A percentile compares a stretch with the other conserved stretches of the same genome.
Evolutionary conservation across 2,888 invertebrate species (phyloP).

Genomic region (Rhagophthalmus giganteus): DNA sequence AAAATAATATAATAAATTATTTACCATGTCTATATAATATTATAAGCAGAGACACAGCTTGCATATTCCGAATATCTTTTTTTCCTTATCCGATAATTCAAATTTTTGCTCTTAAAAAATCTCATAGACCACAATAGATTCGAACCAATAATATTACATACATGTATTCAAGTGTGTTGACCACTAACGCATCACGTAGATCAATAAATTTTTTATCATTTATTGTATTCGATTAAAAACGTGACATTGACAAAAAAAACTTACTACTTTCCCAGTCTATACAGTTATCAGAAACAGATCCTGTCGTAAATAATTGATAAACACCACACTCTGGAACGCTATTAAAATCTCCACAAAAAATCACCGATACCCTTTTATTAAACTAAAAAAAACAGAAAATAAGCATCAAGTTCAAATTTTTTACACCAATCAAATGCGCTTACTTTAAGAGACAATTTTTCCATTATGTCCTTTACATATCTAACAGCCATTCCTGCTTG

Average conservation of each 20-base stretch:
- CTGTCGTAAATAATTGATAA: constrained; percentile 74
- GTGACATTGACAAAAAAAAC: constrained; percentile 43
- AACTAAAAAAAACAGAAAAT: constrained; percentile 42
- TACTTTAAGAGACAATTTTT: constrained; percentile 52
- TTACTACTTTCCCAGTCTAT: constrained; percentile 81
- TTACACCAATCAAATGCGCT: constrained; percentile 1
- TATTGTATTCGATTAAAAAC: too few relatives aligned
- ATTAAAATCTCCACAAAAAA: constrained; percentile 94
- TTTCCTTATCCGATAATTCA: too few relatives aligned
- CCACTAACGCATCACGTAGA: too few relatives aligned
- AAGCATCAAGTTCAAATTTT: neutral
- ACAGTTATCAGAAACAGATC: constrained; percentile 64
- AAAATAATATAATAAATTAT: too few relatives aligned
- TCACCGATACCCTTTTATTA: constrained; percentile 62
- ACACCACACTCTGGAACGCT: constrained; percentile 83
- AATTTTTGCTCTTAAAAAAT: too few relatives aligned
- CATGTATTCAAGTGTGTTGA: too few relatives aligned
- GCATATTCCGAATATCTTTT: too few relatives aligned
- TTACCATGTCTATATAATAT: too few relatives aligned
- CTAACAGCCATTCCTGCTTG: constrained; percentile 77
- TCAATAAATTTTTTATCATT: too few relatives aligned
- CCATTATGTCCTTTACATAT: constrained; percentile 64
- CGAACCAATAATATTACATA: too few relatives aligned
- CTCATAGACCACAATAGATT: too few relatives aligned
- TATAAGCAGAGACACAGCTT: too few relatives aligned